These are phyloP conservation scores for Tetragonula clypearis DNA, from an alignment of 1,140 invertebrate genomes.

Conservation along the genomic window DNA sequence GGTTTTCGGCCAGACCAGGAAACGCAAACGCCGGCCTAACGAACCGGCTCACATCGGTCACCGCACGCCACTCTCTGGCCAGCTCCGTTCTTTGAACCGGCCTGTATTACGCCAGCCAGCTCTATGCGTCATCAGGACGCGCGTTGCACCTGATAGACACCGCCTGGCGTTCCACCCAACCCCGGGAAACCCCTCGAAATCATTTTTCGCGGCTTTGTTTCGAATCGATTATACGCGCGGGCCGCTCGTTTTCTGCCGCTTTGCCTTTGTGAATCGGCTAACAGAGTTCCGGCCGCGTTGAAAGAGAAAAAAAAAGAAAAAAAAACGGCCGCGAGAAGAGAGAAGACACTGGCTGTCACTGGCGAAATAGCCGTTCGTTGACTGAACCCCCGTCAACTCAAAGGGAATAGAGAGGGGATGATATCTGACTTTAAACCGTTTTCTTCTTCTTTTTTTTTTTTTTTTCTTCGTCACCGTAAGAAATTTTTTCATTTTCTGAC, in stretches of 20 bases:
- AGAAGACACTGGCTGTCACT: too few relatives aligned
- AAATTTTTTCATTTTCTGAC: not conserved
- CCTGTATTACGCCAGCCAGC: not conserved
- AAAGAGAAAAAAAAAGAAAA: too few relatives aligned
- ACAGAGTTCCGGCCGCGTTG: not conserved
- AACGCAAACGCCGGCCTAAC: constrained; percentile 62
- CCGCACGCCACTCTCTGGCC: not conserved
- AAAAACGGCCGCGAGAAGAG: not conserved
- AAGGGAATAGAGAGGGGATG: too few relatives aligned
- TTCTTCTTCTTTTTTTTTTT: too few relatives aligned
- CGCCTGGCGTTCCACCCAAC: not conserved
- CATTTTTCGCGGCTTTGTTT: constrained; percentile 38
- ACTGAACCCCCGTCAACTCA: not conserved
- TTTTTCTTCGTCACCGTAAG: too few relatives aligned
- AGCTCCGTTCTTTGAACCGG: constrained; percentile 3
- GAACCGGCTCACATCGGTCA: constrained; percentile 47
- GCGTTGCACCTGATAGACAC: constrained; percentile 10
- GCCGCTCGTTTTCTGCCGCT: not conserved
- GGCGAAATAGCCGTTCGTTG: not conserved
- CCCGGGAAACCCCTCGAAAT: not conserved
- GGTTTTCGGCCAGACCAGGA: constrained; percentile 56
- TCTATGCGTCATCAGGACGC: constrained; percentile 18
- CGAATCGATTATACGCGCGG: constrained; percentile 18
- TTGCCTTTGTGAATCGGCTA: not conserved
- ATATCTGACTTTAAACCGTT: not conserved